phyloP scores from a whole-genome alignment of 2,797 vertebrate genomes.

The Amphiprion clarkii region DNA sequence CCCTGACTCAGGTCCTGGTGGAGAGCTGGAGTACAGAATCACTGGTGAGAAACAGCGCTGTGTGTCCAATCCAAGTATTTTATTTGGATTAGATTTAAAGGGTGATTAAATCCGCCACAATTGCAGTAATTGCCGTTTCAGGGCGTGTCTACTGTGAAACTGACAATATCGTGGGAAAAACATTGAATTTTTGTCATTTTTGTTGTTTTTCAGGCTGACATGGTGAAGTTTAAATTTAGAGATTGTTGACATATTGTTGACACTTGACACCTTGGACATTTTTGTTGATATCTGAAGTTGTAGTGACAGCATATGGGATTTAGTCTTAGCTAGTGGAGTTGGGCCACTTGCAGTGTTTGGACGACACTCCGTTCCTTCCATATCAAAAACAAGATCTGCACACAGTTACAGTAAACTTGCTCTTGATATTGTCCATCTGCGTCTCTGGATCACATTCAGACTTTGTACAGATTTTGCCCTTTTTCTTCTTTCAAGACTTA shows the following conservation, averaged over 20 bases:
- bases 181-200: slow-evolving; percentile 13
- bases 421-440: slow-evolving; percentile 24
- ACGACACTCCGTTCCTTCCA: neutral
- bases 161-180: slow-evolving; percentile 23
- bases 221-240: slow-evolving; percentile 17
- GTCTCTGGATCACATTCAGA: slow-evolving; percentile 32
- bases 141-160: slow-evolving; percentile 16
- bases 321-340: neutral
- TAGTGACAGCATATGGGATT: slow-evolving; percentile 8
- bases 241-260: slow-evolving; percentile 25
- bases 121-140: slow-evolving; percentile 28
- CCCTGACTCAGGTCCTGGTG: slow-evolving; percentile 89
- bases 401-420: neutral
- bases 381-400: no score
- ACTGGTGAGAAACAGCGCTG: slow-evolving; percentile 83
- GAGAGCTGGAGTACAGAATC: slow-evolving; percentile 90
- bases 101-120: slow-evolving; percentile 14
- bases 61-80: slow-evolving; percentile 33
- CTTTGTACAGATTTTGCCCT: slow-evolving; percentile 24
- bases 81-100: slow-evolving; percentile 28
- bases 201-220: slow-evolving; percentile 14
- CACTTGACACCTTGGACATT: slow-evolving; percentile 10
- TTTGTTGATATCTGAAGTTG: slow-evolving; percentile 17
- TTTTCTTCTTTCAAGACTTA: slow-evolving; percentile 13
- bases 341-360: neutral